phyloP scores from a whole-genome alignment of 37 sponge, comb jelly and placozoan species.

The Lycopodina hypogea region DNA sequence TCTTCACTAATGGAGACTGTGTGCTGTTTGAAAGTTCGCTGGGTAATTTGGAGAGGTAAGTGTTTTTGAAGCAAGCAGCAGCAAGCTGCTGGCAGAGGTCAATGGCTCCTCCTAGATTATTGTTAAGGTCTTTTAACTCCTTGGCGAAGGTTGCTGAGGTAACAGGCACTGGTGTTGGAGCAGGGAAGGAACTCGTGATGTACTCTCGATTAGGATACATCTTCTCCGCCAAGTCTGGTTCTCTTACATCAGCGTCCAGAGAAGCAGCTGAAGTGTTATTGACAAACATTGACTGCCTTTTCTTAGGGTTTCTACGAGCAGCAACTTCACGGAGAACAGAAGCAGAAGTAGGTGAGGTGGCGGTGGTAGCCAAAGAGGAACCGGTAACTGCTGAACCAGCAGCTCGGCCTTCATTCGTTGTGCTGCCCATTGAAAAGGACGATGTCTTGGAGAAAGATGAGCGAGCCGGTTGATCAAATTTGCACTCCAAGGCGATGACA shows the following conservation, averaged over 20 bases:
- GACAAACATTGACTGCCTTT: constrained; percentile 20
- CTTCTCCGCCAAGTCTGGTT: constrained; percentile 5
- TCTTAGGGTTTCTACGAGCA: background rate
- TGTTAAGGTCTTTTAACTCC: constrained; percentile 5
- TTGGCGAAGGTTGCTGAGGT: background rate
- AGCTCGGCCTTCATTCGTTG: background rate
- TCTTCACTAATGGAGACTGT: background rate
- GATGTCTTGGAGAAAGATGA: background rate
- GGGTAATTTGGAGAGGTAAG: background rate
- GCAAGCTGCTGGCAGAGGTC: constrained; percentile 46
- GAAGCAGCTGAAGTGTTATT: background rate
- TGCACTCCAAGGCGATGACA: constrained; percentile 10
- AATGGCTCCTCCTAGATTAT: constrained; percentile 21
- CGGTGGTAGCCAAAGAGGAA: background rate
- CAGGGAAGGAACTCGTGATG: no score
- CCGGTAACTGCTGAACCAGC: background rate
- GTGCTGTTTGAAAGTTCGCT: background rate
- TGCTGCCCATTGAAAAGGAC: background rate
- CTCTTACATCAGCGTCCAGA: background rate
- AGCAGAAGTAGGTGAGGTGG: no score
- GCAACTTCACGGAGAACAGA: background rate
- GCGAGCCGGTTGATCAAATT: background rate
- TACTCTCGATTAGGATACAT: constrained; percentile 22
- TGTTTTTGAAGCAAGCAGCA: constrained; percentile 34
- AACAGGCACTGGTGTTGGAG: background rate